These are phyloP conservation scores for Dastarcus helophoroides DNA, from an alignment of 2,888 invertebrate genomes.

Conservation along the genomic window DNA sequence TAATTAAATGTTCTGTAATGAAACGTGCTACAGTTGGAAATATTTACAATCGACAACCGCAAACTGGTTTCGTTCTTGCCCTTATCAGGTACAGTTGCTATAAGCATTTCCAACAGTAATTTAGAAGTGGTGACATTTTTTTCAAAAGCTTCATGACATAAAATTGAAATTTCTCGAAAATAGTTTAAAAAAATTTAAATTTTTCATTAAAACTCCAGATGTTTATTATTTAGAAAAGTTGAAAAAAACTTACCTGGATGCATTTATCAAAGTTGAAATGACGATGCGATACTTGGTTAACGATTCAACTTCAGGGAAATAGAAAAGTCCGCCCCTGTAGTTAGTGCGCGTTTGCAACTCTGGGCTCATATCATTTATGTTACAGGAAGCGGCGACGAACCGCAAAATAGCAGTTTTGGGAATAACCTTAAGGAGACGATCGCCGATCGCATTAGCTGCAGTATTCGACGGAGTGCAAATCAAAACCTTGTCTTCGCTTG, in stretches of 20 bases:
- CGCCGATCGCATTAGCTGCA: constrained; percentile 54
- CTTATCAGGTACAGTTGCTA: too few species aligned
- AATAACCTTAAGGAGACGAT: constrained; percentile 32
- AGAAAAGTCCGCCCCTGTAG: constrained; percentile 31
- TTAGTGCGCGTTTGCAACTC: constrained; percentile 35
- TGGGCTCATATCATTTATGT: constrained; percentile 29
- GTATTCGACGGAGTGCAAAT: constrained; percentile 57
- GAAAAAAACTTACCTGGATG: constrained; percentile 33
- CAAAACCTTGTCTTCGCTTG: constrained; percentile 38
- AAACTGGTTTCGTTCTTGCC: too few species aligned
- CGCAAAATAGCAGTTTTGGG: constrained; percentile 33
- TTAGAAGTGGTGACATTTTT: too few species aligned
- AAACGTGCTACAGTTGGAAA: too few species aligned
- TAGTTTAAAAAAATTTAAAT: too few species aligned
- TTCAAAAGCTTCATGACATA: too few species aligned
- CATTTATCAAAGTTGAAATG: constrained; percentile 48
- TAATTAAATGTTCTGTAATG: too few species aligned
- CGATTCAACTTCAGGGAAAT: constrained; percentile 39
- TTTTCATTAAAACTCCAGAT: too few species aligned
- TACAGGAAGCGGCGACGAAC: constrained; percentile 32
- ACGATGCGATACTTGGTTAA: constrained; percentile 46
- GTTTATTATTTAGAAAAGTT: too few species aligned
- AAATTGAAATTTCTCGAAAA: too few species aligned
- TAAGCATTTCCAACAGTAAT: too few species aligned
- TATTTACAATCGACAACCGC: too few species aligned